Conservation (phyloP, 2,888 invertebrate genomes). For the Pseudeuparius sepicola region DNA sequence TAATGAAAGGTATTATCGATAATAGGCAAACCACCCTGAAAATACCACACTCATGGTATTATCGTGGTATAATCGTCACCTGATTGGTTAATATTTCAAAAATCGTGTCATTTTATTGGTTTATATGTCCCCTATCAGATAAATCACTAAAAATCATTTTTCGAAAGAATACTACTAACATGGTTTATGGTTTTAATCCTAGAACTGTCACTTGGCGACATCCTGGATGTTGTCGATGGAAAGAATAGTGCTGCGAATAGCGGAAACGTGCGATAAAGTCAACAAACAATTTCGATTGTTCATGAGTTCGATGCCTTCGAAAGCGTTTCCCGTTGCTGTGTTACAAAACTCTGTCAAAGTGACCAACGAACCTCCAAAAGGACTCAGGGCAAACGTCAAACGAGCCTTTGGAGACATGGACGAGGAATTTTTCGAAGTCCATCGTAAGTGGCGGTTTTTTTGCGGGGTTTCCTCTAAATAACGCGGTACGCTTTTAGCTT, state of each 20-base stretch:
- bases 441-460: conserved; percentile 43
- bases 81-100: too few species aligned
- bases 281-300: conserved; percentile 70
- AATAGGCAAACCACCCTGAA: too few species aligned
- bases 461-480: background rate
- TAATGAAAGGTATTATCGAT: too few species aligned
- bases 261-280: conserved; percentile 53
- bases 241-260: conserved; percentile 61
- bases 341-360: conserved; percentile 90
- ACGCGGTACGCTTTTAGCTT: conserved; percentile 38
- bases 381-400: conserved; percentile 78
- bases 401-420: conserved; percentile 71
- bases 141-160: too few species aligned
- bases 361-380: conserved; percentile 90
- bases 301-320: conserved; percentile 83
- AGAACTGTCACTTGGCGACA: conserved; percentile 88
- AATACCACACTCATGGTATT: too few species aligned
- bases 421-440: conserved; percentile 69
- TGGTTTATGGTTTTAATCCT: too few species aligned
- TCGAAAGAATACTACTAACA: too few species aligned
- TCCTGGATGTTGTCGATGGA: conserved; percentile 89
- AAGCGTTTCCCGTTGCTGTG: conserved; percentile 79
- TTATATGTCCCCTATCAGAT: too few species aligned
- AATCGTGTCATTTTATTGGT: too few species aligned
- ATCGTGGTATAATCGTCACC: too few species aligned